phyloP scores from a whole-genome alignment of 2,797 vertebrate species.

The Eulemur coronatus region DNA sequence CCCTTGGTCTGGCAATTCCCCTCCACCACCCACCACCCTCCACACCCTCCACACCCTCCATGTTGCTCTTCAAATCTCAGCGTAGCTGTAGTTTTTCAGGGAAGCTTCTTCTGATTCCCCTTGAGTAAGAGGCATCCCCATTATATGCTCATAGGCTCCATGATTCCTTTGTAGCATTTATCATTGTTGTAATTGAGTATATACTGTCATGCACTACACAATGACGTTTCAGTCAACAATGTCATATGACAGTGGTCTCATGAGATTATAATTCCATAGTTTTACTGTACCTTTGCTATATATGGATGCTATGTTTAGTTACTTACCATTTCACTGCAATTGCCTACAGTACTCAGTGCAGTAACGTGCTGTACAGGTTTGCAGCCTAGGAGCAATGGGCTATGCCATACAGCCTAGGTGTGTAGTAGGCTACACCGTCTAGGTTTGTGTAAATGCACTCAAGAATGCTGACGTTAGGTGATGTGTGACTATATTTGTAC shows the following conservation, averaged over 20 bases:
- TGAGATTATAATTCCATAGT: not conserved
- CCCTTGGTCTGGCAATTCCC: not conserved
- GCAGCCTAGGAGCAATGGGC: not conserved
- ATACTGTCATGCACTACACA: too few species aligned
- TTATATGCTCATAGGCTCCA: not conserved
- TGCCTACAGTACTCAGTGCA: not conserved
- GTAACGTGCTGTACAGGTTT: not conserved
- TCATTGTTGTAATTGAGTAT: not conserved
- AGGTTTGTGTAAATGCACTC: not conserved
- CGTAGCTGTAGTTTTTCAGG: not conserved
- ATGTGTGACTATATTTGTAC: not conserved
- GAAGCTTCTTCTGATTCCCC: not conserved
- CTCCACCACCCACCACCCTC: too few species aligned
- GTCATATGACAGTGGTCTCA: not conserved
- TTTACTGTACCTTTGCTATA: not conserved
- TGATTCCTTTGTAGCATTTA: not conserved
- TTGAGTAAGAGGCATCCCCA: not conserved
- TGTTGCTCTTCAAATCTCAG: not conserved
- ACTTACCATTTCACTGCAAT: not conserved
- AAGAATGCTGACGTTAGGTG: not conserved
- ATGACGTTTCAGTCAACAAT: not conserved
- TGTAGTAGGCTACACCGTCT: not conserved
- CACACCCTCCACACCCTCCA: too few species aligned
- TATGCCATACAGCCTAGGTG: not conserved
- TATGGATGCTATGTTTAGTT: not conserved